phyloP scores from a whole-genome alignment of 2,888 invertebrate species.

The Caenorhabditis sp. region DNA sequence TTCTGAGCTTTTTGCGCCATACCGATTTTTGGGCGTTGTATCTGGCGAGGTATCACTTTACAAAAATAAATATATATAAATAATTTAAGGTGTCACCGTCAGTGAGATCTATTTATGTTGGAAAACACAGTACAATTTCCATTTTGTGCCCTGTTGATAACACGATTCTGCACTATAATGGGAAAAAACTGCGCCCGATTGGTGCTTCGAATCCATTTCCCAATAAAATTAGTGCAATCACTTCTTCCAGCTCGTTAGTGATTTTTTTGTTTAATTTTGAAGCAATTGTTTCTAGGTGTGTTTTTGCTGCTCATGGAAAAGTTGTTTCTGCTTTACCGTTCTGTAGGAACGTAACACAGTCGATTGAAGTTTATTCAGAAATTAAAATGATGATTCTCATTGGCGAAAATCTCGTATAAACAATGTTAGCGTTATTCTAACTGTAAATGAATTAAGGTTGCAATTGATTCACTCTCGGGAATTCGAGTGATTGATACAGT shows the following conservation, averaged over 20 bases:
- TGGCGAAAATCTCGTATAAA: constrained; percentile 62
- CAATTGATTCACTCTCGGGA: constrained; percentile 69
- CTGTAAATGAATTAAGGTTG: constrained; percentile 31
- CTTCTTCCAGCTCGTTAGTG: constrained; percentile 52
- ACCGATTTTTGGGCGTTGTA: constrained; percentile 59
- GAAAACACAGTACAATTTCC: constrained; percentile 52
- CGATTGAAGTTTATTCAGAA: constrained; percentile 4
- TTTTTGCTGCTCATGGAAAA: constrained; percentile 65
- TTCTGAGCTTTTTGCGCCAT: constrained; percentile 67
- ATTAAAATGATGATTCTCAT: constrained; percentile 55
- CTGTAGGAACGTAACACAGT: constrained; percentile 60
- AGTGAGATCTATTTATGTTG: constrained; percentile 47
- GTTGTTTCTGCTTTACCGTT: constrained; percentile 65
- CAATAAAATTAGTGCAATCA: constrained; percentile 53
- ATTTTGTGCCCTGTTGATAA: constrained; percentile 68
- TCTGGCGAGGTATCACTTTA: constrained; percentile 34
- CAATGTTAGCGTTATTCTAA: too few relatives aligned
- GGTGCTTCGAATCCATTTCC: constrained; percentile 62
- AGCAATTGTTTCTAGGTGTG: constrained; percentile 36
- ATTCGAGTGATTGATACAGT: constrained; percentile 72
- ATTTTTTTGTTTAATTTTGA: background rate
- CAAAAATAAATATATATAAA: background rate
- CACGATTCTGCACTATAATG: constrained; percentile 66
- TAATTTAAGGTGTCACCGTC: constrained; percentile 36
- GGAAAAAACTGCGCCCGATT: constrained; percentile 54